Evolutionary conservation across 1,140 invertebrate genomes (phyloP), one percentile per base, ranked within the genome.

Genomic region (Anastatus disparis): DNA sequence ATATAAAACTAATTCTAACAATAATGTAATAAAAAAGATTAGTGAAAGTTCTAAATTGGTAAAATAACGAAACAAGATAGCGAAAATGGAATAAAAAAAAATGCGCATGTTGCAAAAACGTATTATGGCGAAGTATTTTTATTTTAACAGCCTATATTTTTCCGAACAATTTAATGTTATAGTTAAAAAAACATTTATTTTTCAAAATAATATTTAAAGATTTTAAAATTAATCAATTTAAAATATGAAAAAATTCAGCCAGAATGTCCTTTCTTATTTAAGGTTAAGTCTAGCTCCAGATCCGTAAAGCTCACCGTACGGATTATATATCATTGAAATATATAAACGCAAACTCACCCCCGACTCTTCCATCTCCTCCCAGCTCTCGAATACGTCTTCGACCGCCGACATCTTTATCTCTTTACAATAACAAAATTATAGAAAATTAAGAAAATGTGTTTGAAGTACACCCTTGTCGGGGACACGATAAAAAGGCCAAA

Each of bases 301-400:
- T n/a, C n/a, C n/a, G n/a, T n/a, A n/a, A n/a, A n/a, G n/a, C n/a
- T n/a, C n/a, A n/a, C n/a, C n/a, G 26, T 17, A 46, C 3, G 42
- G 3, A n/a, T 27, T 27, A 10, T 17, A 46, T 46, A 46, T 50
- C 52, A 31, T 62, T 62, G 17, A 0, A 7, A 42, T 40, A 24
- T 3, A 3, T n/a, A 8, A 8, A 7, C 6, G 17, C 7, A 7
- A 46, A 77, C 84, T 86, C 81, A 91, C 90, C 82, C 87, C 88
- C 56, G 88, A 89, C 82, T 93, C 93, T 78, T 93, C 92, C 85
- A 94, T 91, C 86, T 94, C 91, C 87, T 94, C 93, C 93, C 93
- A 94, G 87, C 90, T 93, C 84, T 94, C 92, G 77, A 90, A 87
- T 79, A 91, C 88, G 77, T 90, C 89, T 74, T 89, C 88, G 75